Percentiles rank a stretch among this genome's conserved stretches.
phyloP scores from a whole-genome alignment of 1,140 invertebrate genomes.

The Papilio polyxenes region DNA sequence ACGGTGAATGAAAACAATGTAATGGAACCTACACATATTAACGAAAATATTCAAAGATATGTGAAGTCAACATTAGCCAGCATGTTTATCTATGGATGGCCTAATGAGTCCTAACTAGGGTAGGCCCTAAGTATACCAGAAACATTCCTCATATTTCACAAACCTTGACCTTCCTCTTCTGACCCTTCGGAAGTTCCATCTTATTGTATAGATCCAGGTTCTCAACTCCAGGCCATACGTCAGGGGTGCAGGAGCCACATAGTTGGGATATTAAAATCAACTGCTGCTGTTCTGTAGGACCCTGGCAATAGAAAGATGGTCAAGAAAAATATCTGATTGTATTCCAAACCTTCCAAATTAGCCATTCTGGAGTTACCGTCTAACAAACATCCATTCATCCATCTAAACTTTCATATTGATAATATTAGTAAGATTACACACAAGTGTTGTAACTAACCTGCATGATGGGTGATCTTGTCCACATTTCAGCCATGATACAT shows the following conservation, averaged over 20 bases:
- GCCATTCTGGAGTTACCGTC: too few relatives aligned
- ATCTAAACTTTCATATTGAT: too few relatives aligned
- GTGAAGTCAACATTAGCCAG: too few relatives aligned
- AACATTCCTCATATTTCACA: not conserved
- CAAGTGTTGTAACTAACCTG: conserved; percentile 83
- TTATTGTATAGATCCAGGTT: conserved; percentile 95
- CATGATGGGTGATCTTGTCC: conserved; percentile 95
- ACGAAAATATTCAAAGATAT: too few relatives aligned
- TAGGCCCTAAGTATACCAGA: too few relatives aligned
- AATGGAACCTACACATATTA: too few relatives aligned
- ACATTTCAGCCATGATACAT: conserved; percentile 99
- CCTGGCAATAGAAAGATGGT: conserved; percentile 81
- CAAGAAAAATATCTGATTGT: too few relatives aligned
- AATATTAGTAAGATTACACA: not conserved
- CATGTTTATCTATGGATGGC: too few relatives aligned
- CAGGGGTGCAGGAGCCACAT: conserved; percentile 96
- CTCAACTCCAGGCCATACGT: conserved; percentile 97
- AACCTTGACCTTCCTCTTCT: conserved; percentile 91
- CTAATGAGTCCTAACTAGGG: too few relatives aligned
- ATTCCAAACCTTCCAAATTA: too few relatives aligned
- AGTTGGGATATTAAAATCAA: conserved; percentile 96
- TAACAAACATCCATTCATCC: too few relatives aligned
- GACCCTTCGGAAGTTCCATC: conserved; percentile 94
- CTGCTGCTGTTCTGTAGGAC: conserved; percentile 93
- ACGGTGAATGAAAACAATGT: too few relatives aligned